A percentile compares a stretch with the other conserved stretches of the same genome.
phyloP scores from a whole-genome alignment of 30 jellyfish, hydroid and myxozoan genomes.

The Cassiopea andromeda region DNA sequence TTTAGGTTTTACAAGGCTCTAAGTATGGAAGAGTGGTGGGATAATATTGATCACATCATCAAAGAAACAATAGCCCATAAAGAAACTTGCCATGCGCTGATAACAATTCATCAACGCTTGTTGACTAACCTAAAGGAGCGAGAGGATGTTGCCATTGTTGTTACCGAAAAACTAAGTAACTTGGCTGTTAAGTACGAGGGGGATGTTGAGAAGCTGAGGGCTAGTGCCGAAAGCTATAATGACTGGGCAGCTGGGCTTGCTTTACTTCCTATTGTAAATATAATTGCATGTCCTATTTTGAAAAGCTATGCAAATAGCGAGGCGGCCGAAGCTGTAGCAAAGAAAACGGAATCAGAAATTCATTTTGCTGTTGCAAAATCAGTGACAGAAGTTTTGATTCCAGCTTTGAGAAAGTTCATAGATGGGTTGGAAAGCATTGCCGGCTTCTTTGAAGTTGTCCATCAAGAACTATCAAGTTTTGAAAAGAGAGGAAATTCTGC shows the following conservation, averaged over 20 bases:
- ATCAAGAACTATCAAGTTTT: background rate
- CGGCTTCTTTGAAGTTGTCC: conserved; percentile 19
- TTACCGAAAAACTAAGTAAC: background rate
- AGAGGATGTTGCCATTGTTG: conserved; percentile 1
- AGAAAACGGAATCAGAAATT: background rate
- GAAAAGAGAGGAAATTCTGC: conserved; percentile 15
- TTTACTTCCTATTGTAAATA: conserved; percentile 14
- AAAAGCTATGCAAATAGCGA: conserved; percentile 3
- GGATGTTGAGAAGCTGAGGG: background rate
- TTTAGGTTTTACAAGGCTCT: conserved; percentile 28
- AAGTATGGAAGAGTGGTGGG: conserved; percentile 57
- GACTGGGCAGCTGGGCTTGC: conserved; percentile 26
- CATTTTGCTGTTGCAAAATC: background rate
- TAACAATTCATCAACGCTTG: conserved; percentile 13
- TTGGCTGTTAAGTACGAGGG: background rate
- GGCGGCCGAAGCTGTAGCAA: conserved; percentile 18
- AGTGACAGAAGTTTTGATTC: conserved; percentile 18
- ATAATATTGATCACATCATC: conserved; percentile 25
- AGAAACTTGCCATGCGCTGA: background rate
- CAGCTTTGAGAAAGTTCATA: conserved; percentile 21
- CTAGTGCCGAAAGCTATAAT: background rate
- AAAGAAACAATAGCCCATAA: conserved; percentile 10
- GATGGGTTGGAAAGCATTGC: conserved; percentile 11
- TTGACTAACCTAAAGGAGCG: background rate
- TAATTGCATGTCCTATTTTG: conserved; percentile 27